Base-by-base conservation (phyloP, 2,888 invertebrate genomes). In the Conistra vaccinii region DNA sequence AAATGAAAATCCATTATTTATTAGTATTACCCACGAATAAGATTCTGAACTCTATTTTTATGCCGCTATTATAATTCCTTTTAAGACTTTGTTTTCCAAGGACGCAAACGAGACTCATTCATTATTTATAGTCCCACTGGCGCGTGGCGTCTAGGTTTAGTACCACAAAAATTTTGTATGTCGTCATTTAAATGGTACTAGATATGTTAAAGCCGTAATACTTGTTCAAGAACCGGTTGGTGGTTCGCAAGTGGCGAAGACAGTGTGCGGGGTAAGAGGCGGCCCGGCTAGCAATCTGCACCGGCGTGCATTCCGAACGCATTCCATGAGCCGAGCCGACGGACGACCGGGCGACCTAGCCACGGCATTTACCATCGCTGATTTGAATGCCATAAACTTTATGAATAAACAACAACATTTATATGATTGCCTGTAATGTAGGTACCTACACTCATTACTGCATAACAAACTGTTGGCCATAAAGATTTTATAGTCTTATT, bases 221-320 rank as follows among this genome's bases (percentile, higher is more conserved):
- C 85, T 86, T 76, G 87, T 88, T 87, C 80, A 77, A 76, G 78
- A 91, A 92, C 92, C 91, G 92, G 91, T 92, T 86, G 80, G 80
- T 80, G 83, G 85, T 89, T 88, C 80, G 87, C 81, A 81, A 87
- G 82, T 76, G 78, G 80, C 79, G 83, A 81, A 81, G 81, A 85
- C 85, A 85, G 85, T 72, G 85, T 74, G 84, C 86, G 87, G 83
- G 88, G 91, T 90, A 92, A 91, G 91, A 91, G 91, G 92, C 78
- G 86, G 89, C 85, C 81, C 32, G 67, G 60, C 74, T 74, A 89
- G 91, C 91, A 89, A 89, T 92, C 90, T 91, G 91, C 92, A 92
- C 84, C 78, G 83, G 85, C 88, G 84, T 91, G 93, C 94, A 94
- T 94, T 92, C 92, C 93, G 93, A 92, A 84, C 94, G 94, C 94